Conservation (phyloP, 2,797 vertebrate species). For the Mycteria americana region DNA sequence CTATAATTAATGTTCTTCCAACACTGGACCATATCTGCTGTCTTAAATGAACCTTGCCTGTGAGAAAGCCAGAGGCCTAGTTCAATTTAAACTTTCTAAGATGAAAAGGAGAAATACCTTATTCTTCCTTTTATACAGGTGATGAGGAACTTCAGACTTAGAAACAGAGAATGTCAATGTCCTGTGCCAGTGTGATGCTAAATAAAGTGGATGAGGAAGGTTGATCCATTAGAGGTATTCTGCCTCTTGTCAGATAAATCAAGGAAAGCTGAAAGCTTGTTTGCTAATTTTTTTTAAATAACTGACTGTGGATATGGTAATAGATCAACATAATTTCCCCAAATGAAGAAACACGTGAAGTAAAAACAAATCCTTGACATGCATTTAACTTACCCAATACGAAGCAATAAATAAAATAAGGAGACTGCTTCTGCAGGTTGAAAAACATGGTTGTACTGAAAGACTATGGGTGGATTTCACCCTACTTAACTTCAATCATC, state of each 20-base stretch:
- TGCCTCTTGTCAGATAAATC: background rate
- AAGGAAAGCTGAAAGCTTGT: background rate
- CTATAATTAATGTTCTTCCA: background rate
- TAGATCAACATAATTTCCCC: background rate
- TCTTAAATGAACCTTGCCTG: background rate
- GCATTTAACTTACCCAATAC: background rate
- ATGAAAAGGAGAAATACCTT: background rate
- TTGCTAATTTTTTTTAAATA: background rate
- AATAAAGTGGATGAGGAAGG: background rate
- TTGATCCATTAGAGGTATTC: background rate
- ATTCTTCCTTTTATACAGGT: background rate
- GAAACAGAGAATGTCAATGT: background rate
- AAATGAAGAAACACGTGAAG: background rate
- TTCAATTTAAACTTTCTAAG: conserved; percentile 4
- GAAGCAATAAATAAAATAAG: background rate
- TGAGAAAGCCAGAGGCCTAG: background rate
- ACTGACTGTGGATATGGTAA: background rate
- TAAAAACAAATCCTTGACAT: background rate
- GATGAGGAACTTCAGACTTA: background rate
- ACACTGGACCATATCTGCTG: background rate
- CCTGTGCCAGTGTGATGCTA: background rate
- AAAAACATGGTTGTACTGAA: background rate
- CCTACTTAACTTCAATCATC: background rate
- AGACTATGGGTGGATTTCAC: background rate
- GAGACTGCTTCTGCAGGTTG: background rate